Evolutionary conservation across 2,113 vertebrate species (phyloP).

Genomic region (Lonchura striata): DNA sequence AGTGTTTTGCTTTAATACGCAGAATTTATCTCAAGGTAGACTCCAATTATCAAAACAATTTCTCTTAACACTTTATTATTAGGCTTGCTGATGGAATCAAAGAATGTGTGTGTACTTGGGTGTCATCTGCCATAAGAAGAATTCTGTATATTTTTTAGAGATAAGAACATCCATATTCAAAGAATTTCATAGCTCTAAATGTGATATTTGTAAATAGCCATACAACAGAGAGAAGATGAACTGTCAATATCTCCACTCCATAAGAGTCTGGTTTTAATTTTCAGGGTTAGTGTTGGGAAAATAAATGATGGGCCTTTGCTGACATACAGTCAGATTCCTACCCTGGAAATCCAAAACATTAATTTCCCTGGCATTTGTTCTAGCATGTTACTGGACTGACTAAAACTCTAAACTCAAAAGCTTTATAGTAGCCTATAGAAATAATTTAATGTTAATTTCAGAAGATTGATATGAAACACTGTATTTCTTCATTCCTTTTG

Average conservation of each 20-base stretch:
- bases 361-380: neutral
- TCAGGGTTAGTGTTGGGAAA: conserved; percentile 31
- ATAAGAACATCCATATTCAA: neutral
- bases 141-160: neutral
- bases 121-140: neutral
- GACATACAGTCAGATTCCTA: neutral
- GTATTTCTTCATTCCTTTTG: neutral
- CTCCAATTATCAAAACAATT: neutral
- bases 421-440: neutral
- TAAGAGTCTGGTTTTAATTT: conserved; percentile 17
- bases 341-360: neutral
- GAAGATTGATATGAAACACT: conserved; percentile 8
- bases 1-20: neutral
- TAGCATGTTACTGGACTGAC: neutral
- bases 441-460: neutral
- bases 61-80: neutral
- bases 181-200: neutral
- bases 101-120: neutral
- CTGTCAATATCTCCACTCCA: neutral
- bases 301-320: neutral
- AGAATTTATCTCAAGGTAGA: neutral
- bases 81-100: neutral
- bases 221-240: neutral
- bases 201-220: neutral
- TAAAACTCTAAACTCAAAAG: neutral